Conservation (phyloP, 92 coral and sea anemone genomes). For the Actinostola sp. region DNA sequence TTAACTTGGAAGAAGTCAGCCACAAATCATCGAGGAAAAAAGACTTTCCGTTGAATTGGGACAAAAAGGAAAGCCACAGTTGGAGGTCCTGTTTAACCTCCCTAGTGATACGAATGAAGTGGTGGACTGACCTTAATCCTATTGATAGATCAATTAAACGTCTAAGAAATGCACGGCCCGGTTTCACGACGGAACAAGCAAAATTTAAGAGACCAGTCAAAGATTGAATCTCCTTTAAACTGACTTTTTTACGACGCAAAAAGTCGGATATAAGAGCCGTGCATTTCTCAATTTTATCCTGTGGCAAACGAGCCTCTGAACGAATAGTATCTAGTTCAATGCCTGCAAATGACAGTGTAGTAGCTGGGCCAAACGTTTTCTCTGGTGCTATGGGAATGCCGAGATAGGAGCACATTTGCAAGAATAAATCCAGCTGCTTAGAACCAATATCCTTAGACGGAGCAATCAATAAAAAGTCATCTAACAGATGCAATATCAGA, state of each 20-base stretch:
- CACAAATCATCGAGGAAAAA: slow-evolving; percentile 38
- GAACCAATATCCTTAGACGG: slow-evolving; percentile 13
- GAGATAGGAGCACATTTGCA: slow-evolving; percentile 16
- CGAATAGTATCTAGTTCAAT: slow-evolving; percentile 41
- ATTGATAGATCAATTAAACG: slow-evolving; percentile 36
- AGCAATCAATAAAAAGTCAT: slow-evolving; percentile 43
- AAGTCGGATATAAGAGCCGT: slow-evolving; percentile 11
- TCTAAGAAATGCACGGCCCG: slow-evolving; percentile 28
- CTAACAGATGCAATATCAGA: slow-evolving; percentile 31
- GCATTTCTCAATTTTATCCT: slow-evolving; percentile 44
- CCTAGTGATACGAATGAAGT: slow-evolving; percentile 34
- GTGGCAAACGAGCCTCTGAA: slow-evolving; percentile 28
- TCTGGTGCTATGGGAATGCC: slow-evolving; percentile 64
- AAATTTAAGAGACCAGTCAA: slow-evolving; percentile 14
- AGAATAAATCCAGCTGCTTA: slow-evolving; percentile 27
- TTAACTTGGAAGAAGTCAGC: slow-evolving; percentile 20
- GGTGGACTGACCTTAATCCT: slow-evolving; percentile 21
- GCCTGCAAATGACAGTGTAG: slow-evolving; percentile 42
- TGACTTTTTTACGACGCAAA: slow-evolving; percentile 13
- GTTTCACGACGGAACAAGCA: slow-evolving; percentile 11
- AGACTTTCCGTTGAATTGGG: slow-evolving; percentile 32
- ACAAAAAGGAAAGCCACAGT: slow-evolving; percentile 48
- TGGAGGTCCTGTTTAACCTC: slow-evolving; percentile 33
- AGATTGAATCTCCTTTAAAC: slow-evolving; percentile 4
- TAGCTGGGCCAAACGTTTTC: slow-evolving; percentile 53